These are phyloP conservation scores for Prunella strophiata DNA, from an alignment of 2,797 vertebrate genomes.

Conservation along the genomic window DNA sequence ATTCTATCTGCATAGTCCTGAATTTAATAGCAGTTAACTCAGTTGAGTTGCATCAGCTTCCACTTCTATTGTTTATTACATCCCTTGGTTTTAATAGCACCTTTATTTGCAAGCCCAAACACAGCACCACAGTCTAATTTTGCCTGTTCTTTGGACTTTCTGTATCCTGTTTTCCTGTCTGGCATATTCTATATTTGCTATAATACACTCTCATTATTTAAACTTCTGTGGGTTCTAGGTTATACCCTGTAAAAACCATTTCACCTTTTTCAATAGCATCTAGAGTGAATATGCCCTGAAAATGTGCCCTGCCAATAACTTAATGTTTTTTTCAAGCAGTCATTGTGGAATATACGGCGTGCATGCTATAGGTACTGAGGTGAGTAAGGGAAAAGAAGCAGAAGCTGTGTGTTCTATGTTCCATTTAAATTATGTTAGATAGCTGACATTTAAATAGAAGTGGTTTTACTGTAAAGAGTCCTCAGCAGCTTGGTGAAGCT, in stretches of 20 bases:
- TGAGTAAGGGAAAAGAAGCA: neutral
- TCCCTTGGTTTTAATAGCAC: neutral
- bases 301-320: neutral
- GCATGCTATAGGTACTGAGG: neutral
- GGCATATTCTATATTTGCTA: neutral
- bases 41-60: neutral
- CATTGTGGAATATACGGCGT: neutral
- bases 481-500: slow-evolving; percentile 16
- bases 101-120: neutral
- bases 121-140: neutral
- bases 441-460: slow-evolving; percentile 10
- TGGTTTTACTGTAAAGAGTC: neutral
- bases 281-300: neutral
- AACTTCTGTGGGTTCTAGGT: neutral
- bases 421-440: neutral
- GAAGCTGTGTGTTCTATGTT: neutral
- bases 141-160: neutral
- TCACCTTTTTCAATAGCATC: neutral
- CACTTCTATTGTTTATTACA: neutral
- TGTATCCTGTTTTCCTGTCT: neutral
- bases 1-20: neutral
- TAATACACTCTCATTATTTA: neutral
- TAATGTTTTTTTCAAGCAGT: neutral
- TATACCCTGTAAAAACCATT: neutral
- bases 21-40: neutral